These are phyloP conservation scores for Myotis brandtii DNA, from an alignment of 2,113 vertebrate species.

Conservation along the genomic window DNA sequence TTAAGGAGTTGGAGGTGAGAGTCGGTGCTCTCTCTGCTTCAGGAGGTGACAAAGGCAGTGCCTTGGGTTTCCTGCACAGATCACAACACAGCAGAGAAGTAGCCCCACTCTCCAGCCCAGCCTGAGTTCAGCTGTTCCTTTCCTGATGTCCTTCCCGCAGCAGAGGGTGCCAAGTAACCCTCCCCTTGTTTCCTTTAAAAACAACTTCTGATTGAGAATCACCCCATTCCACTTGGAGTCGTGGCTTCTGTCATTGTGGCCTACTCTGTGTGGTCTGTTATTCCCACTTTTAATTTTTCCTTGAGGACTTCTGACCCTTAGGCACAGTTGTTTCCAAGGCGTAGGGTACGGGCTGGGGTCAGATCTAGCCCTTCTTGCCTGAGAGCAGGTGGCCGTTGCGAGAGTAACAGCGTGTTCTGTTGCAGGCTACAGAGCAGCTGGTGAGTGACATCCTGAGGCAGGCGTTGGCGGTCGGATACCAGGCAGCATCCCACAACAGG, in stretches of 20 bases:
- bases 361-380: background rate
- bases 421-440: constrained; percentile 95
- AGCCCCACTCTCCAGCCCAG: background rate
- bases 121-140: background rate
- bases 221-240: background rate
- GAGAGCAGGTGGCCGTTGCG: background rate
- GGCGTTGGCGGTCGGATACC: constrained; percentile 92
- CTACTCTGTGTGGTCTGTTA: background rate
- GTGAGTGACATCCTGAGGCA: constrained; percentile 95
- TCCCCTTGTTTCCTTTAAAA: background rate
- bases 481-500: constrained; percentile 95
- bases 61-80: background rate
- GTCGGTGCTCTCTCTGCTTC: background rate
- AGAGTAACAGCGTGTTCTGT: constrained; percentile 50
- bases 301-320: background rate
- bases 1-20: background rate
- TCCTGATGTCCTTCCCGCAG: background rate
- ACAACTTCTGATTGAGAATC: background rate
- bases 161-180: background rate
- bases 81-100: background rate
- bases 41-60: background rate
- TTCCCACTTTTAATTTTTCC: background rate
- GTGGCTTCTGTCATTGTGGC: background rate
- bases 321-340: background rate
- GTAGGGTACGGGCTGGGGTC: background rate